Conservation (phyloP, 2,888 invertebrate genomes). For the Eubasilissa splendida region DNA sequence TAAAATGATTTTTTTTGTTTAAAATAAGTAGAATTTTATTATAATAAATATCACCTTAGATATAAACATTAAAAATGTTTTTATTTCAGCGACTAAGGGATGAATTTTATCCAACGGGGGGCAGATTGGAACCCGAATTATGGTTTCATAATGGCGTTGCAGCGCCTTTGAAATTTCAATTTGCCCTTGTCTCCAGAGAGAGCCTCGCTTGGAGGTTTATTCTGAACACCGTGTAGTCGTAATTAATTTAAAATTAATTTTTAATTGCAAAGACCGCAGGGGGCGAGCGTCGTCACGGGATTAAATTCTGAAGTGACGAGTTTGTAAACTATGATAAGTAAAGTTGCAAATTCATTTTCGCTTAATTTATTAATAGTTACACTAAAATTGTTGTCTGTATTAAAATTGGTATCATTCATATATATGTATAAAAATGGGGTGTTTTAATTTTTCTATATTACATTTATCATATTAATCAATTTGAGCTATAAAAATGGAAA, state of each 20-base stretch:
- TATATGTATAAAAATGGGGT: too few species aligned
- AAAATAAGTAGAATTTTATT: not conserved
- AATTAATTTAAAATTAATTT: constrained; percentile 27
- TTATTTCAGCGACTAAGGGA: constrained; percentile 16
- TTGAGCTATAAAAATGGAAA: too few species aligned
- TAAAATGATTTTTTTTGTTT: too few species aligned
- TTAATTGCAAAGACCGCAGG: constrained; percentile 20
- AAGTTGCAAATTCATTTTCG: not conserved
- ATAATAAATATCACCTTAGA: not conserved
- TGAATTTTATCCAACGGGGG: constrained; percentile 8
- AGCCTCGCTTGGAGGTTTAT: constrained; percentile 10
- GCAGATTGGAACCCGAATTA: constrained; percentile 27
- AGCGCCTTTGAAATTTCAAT: constrained; percentile 29
- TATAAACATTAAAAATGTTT: constrained; percentile 15
- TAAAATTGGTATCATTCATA: too few species aligned
- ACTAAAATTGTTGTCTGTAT: too few species aligned
- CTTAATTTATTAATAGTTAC: too few species aligned
- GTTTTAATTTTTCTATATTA: too few species aligned
- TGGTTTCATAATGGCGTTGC: constrained; percentile 16
- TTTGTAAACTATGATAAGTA: not conserved
- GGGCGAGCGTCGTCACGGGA: not conserved
- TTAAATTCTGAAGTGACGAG: not conserved
- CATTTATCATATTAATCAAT: too few species aligned
- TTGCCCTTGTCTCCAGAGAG: constrained; percentile 16
- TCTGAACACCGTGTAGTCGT: constrained; percentile 5